A percentile compares a stretch with the other conserved stretches of the same genome.
These are phyloP conservation scores for Blennius ocellaris DNA, from an alignment of 2,113 vertebrate species.

Conservation along the genomic window DNA sequence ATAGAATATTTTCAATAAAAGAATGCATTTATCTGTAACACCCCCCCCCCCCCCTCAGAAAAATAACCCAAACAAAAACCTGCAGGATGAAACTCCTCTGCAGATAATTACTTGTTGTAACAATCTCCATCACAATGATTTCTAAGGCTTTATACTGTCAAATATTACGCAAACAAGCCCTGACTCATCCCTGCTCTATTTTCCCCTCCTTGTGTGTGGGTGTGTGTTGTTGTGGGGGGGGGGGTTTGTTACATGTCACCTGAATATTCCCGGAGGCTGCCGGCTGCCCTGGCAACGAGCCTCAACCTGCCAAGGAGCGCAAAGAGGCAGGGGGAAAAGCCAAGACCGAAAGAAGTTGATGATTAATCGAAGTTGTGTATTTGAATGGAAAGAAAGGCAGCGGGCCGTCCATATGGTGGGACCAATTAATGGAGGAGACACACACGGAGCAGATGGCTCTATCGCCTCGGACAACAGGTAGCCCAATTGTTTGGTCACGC, in stretches of 20 bases:
- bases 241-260: not conserved
- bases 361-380: conserved; percentile 65
- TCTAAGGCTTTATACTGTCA: too few species aligned
- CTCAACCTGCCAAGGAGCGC: conserved; percentile 5
- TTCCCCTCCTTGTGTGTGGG: too few species aligned
- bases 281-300: conserved; percentile 45
- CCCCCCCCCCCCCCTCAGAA: too few species aligned
- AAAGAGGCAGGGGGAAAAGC: not conserved
- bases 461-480: conserved; percentile 61
- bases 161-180: too few species aligned
- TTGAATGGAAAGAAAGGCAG: conserved; percentile 48
- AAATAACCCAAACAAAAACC: too few species aligned
- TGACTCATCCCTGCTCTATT: too few species aligned
- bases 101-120: too few species aligned
- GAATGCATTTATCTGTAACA: too few species aligned
- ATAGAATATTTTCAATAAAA: too few species aligned
- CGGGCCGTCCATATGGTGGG: conserved; percentile 42
- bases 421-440: conserved; percentile 43
- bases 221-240: not conserved
- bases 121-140: too few species aligned
- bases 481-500: conserved; percentile 26
- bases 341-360: conserved; percentile 45
- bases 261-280: conserved; percentile 43
- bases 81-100: too few species aligned
- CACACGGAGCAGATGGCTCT: conserved; percentile 59